A percentile compares a stretch with the other conserved stretches of the same genome.
Conservation (phyloP, 2,113 vertebrate genomes). For the Cavia porcellus region DNA sequence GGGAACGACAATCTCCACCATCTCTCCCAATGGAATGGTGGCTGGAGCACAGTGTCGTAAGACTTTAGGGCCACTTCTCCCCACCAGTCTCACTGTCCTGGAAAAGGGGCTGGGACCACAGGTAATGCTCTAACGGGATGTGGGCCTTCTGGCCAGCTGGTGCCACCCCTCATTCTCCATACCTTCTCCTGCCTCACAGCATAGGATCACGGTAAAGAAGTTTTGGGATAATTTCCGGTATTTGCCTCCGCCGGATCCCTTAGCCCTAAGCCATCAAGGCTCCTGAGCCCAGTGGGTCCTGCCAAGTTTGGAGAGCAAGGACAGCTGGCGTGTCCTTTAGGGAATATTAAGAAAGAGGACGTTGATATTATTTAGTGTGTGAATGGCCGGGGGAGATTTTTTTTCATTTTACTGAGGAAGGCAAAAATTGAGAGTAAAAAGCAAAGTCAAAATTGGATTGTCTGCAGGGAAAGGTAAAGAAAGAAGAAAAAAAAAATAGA, state of each 20-base stretch:
- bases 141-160: neutral
- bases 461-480: neutral
- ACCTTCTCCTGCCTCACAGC: too few species aligned
- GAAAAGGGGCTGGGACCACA: neutral
- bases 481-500: neutral
- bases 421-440: neutral
- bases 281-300: neutral
- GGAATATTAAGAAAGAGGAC: neutral
- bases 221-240: neutral
- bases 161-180: neutral
- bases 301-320: neutral
- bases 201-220: neutral
- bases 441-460: neutral
- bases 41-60: neutral
- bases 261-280: neutral
- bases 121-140: neutral
- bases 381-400: neutral
- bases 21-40: neutral
- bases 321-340: neutral
- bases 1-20: neutral
- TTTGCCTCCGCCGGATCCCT: neutral
- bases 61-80: neutral
- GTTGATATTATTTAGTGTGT: neutral
- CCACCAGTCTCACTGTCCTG: neutral
- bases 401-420: conserved; percentile 34